Percentiles rank a stretch among this genome's conserved stretches.
phyloP scores from a whole-genome alignment of 2,113 vertebrate species.

The Lathamus discolor region DNA sequence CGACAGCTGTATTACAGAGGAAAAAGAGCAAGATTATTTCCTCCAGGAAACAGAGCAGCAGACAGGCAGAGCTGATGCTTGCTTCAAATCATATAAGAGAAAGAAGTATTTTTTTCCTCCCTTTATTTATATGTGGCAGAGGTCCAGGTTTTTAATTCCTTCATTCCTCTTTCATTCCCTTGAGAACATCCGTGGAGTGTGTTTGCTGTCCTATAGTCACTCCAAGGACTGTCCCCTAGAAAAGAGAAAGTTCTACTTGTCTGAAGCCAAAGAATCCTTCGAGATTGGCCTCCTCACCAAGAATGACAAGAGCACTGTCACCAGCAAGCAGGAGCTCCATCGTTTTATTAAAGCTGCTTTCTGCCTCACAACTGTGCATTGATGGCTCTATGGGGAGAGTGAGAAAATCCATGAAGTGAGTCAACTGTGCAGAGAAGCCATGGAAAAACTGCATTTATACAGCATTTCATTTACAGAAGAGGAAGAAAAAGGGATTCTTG shows the following conservation, averaged over 20 bases:
- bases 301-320: conserved; percentile 57
- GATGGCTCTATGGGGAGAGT: conserved; percentile 70
- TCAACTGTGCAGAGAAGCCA: conserved; percentile 76
- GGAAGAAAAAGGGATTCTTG: conserved; percentile 71
- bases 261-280: conserved; percentile 86
- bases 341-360: conserved; percentile 88
- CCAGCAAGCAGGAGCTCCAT: conserved; percentile 91
- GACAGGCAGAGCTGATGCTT: neutral
- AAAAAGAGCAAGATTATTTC: neutral
- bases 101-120: neutral
- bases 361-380: conserved; percentile 78
- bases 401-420: neutral
- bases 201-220: conserved; percentile 86
- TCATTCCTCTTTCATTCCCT: neutral
- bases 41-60: neutral
- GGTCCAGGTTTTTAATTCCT: neutral
- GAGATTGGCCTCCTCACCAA: conserved; percentile 87
- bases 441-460: conserved; percentile 78
- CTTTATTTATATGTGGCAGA: neutral
- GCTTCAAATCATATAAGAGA: neutral
- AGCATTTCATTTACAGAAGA: conserved; percentile 7
- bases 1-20: neutral
- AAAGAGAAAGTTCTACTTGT: conserved; percentile 72
- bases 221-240: conserved; percentile 77
- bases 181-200: conserved; percentile 88